Evolutionary conservation across 2,113 vertebrate species (phyloP).

Genomic region (Rhinopomastus cyanomelas): DNA sequence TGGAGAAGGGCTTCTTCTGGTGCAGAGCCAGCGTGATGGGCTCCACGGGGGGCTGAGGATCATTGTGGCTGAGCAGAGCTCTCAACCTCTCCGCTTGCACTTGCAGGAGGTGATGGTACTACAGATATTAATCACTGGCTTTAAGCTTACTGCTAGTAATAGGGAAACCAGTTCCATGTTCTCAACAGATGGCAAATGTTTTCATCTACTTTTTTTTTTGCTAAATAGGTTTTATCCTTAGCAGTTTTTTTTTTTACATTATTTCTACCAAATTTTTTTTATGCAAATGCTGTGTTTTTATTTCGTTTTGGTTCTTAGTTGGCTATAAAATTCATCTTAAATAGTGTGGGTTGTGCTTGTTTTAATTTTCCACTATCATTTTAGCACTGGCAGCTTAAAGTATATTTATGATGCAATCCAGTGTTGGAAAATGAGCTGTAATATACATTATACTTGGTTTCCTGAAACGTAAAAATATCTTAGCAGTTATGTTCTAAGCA

Average conservation of each 20-base stretch:
- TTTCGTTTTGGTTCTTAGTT: constrained; percentile 9
- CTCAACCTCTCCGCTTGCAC: background rate
- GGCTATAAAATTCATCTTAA: constrained; percentile 52
- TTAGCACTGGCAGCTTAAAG: constrained; percentile 51
- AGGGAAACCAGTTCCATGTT: constrained; percentile 26
- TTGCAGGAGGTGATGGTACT: background rate
- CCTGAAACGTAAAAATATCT: constrained; percentile 3
- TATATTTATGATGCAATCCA: constrained; percentile 12
- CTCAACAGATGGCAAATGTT: constrained; percentile 67
- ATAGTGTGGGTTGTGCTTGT: constrained; percentile 48
- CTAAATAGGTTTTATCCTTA: constrained; percentile 45
- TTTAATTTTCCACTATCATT: constrained; percentile 65
- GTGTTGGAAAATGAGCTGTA: constrained; percentile 27
- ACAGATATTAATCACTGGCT: constrained; percentile 37
- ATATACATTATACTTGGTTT: constrained; percentile 11
- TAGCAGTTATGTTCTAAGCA: background rate
- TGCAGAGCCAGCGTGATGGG: background rate
- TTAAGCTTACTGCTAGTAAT: constrained; percentile 29
- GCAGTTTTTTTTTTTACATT: background rate
- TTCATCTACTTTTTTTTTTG: background rate
- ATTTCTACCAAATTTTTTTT: constrained; percentile 27
- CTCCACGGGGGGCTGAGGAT: background rate
- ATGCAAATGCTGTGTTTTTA: background rate
- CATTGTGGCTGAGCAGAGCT: background rate
- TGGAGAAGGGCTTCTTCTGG: background rate